These are phyloP conservation scores for Eilema caniola DNA, from an alignment of 2,888 invertebrate species.

Conservation along the genomic window DNA sequence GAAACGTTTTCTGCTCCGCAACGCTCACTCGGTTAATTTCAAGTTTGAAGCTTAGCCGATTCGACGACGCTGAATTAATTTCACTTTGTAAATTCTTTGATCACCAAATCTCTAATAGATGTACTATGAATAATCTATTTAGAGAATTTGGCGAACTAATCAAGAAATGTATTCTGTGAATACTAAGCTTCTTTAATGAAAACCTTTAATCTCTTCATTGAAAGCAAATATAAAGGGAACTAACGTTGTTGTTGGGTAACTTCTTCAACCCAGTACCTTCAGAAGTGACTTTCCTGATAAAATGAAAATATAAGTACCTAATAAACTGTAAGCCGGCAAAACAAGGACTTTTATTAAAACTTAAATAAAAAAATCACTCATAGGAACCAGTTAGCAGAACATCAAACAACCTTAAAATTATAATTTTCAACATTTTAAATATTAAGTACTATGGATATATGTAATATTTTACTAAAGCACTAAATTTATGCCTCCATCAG, in stretches of 20 bases:
- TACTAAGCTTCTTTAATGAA: background rate
- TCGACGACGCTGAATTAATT: constrained; percentile 57
- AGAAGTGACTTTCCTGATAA: constrained; percentile 45
- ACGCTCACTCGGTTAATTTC: constrained; percentile 58
- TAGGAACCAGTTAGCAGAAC: too few relatives aligned
- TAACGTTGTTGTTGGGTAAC: constrained; percentile 45
- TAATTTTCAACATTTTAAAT: background rate
- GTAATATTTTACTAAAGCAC: background rate
- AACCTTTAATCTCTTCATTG: constrained; percentile 11
- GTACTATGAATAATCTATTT: constrained; percentile 28
- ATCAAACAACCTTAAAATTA: constrained; percentile 9
- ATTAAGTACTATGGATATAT: too few relatives aligned
- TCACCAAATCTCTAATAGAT: constrained; percentile 43
- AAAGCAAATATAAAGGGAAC: constrained; percentile 27
- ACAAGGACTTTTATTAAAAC: constrained; percentile 32
- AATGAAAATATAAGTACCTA: constrained; percentile 32
- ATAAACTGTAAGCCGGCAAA: constrained; percentile 46
- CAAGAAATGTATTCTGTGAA: background rate
- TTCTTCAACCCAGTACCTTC: too few relatives aligned
- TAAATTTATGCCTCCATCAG: background rate
- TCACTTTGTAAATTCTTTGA: constrained; percentile 53
- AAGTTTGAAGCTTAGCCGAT: constrained; percentile 57
- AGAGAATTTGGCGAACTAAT: background rate
- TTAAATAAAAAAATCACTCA: too few relatives aligned
- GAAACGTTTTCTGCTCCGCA: constrained; percentile 61